A percentile compares a stretch with the other conserved stretches of the same genome.
These are phyloP conservation scores for Ormyrus labotus DNA, from an alignment of 2,888 invertebrate genomes.

Conservation along the genomic window DNA sequence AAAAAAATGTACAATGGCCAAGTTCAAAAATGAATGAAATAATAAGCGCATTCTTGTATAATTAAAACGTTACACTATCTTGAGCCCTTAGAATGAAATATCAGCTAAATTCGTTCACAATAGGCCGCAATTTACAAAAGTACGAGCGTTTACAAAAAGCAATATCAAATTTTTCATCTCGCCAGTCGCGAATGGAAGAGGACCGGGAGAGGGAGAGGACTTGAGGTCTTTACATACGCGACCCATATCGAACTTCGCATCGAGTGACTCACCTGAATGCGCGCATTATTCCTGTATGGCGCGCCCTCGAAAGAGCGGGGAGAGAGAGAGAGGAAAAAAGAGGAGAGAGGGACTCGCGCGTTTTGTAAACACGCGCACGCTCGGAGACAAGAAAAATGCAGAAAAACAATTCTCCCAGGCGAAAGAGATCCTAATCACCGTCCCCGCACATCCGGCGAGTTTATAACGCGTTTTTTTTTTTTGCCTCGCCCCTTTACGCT, in stretches of 20 bases:
- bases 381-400: neutral
- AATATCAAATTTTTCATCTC: constrained; percentile 34
- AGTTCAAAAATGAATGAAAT: too few species aligned
- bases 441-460: neutral
- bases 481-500: too few species aligned
- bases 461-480: too few species aligned
- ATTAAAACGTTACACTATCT: too few species aligned
- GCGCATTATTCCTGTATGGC: neutral
- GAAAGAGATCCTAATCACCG: constrained; percentile 24
- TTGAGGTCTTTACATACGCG: neutral
- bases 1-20: too few species aligned
- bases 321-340: neutral
- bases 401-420: neutral
- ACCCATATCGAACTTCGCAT: neutral
- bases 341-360: neutral
- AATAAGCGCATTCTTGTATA: too few species aligned
- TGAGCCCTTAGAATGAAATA: too few species aligned
- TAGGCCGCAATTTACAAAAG: neutral
- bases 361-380: constrained; percentile 5
- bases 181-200: neutral
- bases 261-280: neutral
- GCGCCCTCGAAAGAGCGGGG: neutral
- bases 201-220: neutral
- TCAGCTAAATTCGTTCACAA: neutral
- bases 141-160: constrained; percentile 3